Base-by-base conservation (phyloP, 2,888 invertebrate genomes). In the Holacanthella duospinosa region DNA sequence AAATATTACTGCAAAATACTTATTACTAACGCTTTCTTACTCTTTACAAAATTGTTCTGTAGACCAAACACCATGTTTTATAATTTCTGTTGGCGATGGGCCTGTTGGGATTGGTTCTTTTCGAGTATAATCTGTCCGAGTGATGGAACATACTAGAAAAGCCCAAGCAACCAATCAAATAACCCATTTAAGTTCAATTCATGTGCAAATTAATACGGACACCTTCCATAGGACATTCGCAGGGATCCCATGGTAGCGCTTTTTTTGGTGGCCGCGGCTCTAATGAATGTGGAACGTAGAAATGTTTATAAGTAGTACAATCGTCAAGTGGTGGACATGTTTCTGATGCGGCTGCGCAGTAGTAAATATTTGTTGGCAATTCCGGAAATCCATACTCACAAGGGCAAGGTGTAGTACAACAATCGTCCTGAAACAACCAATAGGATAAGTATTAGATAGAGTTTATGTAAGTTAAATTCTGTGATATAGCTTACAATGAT, bases 301-400 rank as follows among this genome's bases (percentile, higher is more conserved):
- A 71, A 60, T 71, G 71, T 16, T 67, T 68, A 63, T 71, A 70
- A 6, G 70, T 71, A 2, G 71, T 71, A 53, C 71, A 71, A 25
- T 63, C 56, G 6, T 69, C 69, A 56, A 71, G 55, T 1, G 69
- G 71, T 12, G 64, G 64, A 55, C 61, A 57, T 3, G 66, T 56
- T 9, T 53, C 43, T 19, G 44, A 55, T 1, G 36, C 55, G 21
- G 63, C 63, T 24, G 67, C 66, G 25, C 59, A 59, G 1, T 63
- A 62, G 25, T 64, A 61, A 21, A 64, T 62, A n/a, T 67, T 56
- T 1, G 63, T 53, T 21, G 67, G 59, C 29, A 65, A 57, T 9
- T 64, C 60, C 2, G 68, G 64, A 1, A 64, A 60, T 24, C 58
- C 55, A 3, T 65, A 60, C 43, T 25, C 36, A 43, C 71, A 71